Evolutionary conservation across 2,113 vertebrate species (phyloP).

Genomic region (Tachysurus vachellii): DNA sequence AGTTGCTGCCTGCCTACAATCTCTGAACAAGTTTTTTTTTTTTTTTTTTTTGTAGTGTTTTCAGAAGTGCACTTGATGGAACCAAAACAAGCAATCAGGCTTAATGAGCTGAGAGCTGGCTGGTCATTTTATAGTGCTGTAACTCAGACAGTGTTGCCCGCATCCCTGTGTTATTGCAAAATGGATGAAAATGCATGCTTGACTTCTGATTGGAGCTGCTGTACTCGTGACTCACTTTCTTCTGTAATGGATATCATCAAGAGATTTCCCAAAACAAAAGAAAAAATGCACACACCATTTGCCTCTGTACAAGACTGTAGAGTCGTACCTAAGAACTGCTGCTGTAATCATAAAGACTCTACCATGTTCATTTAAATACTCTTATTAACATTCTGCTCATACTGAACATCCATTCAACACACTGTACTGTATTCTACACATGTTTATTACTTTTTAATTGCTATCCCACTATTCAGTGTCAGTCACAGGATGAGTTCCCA

Average conservation of each 20-base stretch:
- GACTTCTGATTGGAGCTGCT: not conserved
- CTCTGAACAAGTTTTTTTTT: not conserved
- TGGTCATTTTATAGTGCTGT: conserved; percentile 36
- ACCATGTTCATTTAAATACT: not conserved
- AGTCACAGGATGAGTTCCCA: not conserved
- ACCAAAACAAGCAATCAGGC: conserved; percentile 51
- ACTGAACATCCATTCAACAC: not conserved
- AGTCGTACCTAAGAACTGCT: not conserved
- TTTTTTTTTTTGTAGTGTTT: conserved; percentile 4
- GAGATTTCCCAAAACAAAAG: not conserved
- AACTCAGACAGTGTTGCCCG: not conserved
- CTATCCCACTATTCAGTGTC: not conserved
- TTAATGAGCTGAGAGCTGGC: conserved; percentile 43
- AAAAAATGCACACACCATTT: not conserved
- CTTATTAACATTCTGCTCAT: not conserved
- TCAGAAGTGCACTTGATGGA: conserved; percentile 36
- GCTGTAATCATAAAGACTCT: not conserved
- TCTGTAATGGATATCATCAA: not conserved
- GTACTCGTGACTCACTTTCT: not conserved
- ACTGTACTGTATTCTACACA: not conserved
- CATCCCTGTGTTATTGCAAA: conserved; percentile 19
- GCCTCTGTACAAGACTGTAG: not conserved
- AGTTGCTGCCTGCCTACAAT: not conserved
- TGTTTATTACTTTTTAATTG: not conserved
- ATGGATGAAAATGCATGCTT: conserved; percentile 8